Conservation (phyloP, 2,113 vertebrate genomes). For the Siniperca knerii region DNA sequence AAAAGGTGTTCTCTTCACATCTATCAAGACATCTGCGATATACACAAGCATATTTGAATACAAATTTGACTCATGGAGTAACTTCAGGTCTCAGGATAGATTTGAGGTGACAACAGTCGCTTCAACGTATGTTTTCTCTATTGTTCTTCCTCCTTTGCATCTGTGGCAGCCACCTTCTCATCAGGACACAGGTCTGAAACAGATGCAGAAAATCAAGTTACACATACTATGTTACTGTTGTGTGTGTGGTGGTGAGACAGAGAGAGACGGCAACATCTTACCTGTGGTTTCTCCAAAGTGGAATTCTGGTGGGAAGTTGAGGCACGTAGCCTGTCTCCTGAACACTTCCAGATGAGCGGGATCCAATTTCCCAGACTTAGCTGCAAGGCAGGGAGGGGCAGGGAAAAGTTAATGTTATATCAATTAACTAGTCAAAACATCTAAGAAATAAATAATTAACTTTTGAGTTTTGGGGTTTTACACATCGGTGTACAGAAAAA, state of each 20-base stretch:
- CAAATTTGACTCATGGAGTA: not conserved
- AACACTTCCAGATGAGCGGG: conserved; percentile 35
- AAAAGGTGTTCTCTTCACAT: not conserved
- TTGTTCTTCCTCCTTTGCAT: conserved; percentile 16
- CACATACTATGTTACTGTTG: too few species aligned
- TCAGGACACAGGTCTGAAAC: conserved; percentile 64
- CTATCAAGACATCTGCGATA: conserved; percentile 3
- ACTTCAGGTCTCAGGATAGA: conserved; percentile 15
- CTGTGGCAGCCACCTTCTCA: not conserved
- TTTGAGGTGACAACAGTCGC: not conserved
- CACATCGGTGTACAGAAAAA: not conserved
- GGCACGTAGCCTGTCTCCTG: conserved; percentile 60
- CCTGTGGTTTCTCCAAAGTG: conserved; percentile 31
- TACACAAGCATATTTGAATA: conserved; percentile 6
- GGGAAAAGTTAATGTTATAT: not conserved
- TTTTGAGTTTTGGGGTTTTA: not conserved
- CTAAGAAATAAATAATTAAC: too few species aligned
- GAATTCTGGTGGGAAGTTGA: conserved; percentile 41
- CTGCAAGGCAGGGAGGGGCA: conserved; percentile 22
- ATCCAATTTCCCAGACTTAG: conserved; percentile 44
- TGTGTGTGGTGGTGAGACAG: not conserved
- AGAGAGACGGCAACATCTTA: not conserved
- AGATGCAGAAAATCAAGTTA: not conserved
- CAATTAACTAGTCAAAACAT: not conserved
- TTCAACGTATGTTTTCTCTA: not conserved